A percentile compares a stretch with the other conserved stretches of the same genome.
phyloP scores from a whole-genome alignment of 1,140 invertebrate genomes.

The fruit fly (Drosophila melanogaster) region Release_6_plus_ISO1_MT NT_033779.5:11313501-11314000 shows the following conservation, averaged over 20 bases:
- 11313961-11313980: slow-evolving; percentile 8
- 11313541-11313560: slow-evolving; percentile 67
- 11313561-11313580: slow-evolving; percentile 25
- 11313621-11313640: too few species aligned
- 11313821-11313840: slow-evolving; percentile 72
- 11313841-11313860: slow-evolving; percentile 71
- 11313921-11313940: slow-evolving; percentile 29
- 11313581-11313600: slow-evolving; percentile 57
- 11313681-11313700: slow-evolving; percentile 53
- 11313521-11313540: slow-evolving; percentile 69
- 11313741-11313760: slow-evolving; percentile 81
- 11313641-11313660: slow-evolving; percentile 24
- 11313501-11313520: slow-evolving; percentile 53
- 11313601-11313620: slow-evolving; percentile 2
- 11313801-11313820: slow-evolving; percentile 50
- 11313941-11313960: slow-evolving; percentile 27
- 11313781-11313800: slow-evolving; percentile 59
- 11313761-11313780: slow-evolving; percentile 76
- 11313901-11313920: slow-evolving; percentile 47
- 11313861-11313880: slow-evolving; percentile 34
- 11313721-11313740: slow-evolving; percentile 28
- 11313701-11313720: slow-evolving; percentile 69
- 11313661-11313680: slow-evolving; percentile 80
- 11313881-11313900: slow-evolving; percentile 53
- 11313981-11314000: background rate